These are phyloP conservation scores for Helicolenus hilgendorfi DNA, from an alignment of 2,797 vertebrate species.

Conservation along the genomic window DNA sequence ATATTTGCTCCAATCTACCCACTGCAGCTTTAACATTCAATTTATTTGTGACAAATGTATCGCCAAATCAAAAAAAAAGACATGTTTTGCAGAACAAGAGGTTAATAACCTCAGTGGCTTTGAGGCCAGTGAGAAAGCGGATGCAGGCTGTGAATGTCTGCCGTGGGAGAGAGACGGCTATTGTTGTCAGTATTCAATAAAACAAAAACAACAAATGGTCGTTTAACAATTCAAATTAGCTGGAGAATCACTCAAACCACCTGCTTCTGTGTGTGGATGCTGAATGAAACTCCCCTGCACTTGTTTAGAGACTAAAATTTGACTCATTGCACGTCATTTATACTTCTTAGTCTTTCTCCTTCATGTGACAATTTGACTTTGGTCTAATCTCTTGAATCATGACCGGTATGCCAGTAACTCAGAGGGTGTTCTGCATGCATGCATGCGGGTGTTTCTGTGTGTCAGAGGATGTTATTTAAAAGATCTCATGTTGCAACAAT, in stretches of 20 bases:
- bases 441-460: not conserved
- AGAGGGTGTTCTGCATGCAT: not conserved
- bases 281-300: not conserved
- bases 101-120: not conserved
- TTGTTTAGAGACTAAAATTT: not conserved
- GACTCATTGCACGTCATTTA: not conserved
- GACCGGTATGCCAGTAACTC: conserved; percentile 19
- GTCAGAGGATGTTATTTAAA: conserved; percentile 44
- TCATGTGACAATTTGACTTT: not conserved
- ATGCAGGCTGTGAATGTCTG: not conserved
- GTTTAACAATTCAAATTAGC: not conserved
- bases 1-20: no score
- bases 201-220: conserved; percentile 7
- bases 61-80: not conserved
- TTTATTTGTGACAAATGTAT: not conserved
- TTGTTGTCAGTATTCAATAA: not conserved
- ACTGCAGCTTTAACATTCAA: no score
- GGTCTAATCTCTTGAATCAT: not conserved
- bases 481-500: conserved; percentile 53
- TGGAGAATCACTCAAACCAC: not conserved
- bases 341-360: not conserved
- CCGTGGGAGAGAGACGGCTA: not conserved
- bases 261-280: not conserved
- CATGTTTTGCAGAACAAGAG: not conserved
- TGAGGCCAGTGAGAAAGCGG: not conserved